phyloP scores from a whole-genome alignment of 1,140 invertebrate genomes.

The Danaus melanippus region DNA sequence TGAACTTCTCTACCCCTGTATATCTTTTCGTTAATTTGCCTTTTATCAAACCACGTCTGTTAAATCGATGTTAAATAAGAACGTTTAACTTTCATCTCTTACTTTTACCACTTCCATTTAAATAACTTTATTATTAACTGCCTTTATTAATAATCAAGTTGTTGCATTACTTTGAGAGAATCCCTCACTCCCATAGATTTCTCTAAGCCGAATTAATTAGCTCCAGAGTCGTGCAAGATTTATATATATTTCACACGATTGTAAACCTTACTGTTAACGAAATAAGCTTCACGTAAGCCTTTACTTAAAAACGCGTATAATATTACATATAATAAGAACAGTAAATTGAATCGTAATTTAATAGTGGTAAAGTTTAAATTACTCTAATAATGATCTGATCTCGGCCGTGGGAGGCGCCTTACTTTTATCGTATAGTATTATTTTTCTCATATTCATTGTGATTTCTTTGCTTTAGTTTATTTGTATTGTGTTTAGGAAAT shows the following conservation, averaged over 20 bases:
- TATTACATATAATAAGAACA: neutral
- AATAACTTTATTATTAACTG: too few species aligned
- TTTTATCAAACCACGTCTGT: too few species aligned
- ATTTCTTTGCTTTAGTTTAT: slow-evolving; percentile 20
- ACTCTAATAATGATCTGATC: neutral
- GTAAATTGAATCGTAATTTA: neutral
- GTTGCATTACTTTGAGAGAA: neutral
- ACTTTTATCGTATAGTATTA: slow-evolving; percentile 12
- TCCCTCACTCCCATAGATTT: slow-evolving; percentile 23
- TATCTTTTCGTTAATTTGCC: too few species aligned
- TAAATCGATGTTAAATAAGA: too few species aligned
- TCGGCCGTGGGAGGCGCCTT: slow-evolving; percentile 18
- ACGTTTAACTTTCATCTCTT: too few species aligned
- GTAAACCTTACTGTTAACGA: neutral
- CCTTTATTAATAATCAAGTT: too few species aligned
- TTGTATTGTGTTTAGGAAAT: slow-evolving; percentile 19
- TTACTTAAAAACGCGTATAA: too few species aligned
- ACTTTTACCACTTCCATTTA: too few species aligned
- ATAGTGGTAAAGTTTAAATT: neutral
- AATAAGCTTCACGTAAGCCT: slow-evolving; percentile 5
- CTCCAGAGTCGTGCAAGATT: slow-evolving; percentile 12
- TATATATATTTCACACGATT: slow-evolving; percentile 5
- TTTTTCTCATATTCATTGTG: slow-evolving; percentile 21
- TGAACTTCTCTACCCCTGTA: too few species aligned
- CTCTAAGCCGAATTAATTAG: slow-evolving; percentile 21